Evolutionary conservation across 2,113 vertebrate genomes (phyloP), one percentile per base, ranked within the genome.

Genomic region (Rattus rattus): DNA sequence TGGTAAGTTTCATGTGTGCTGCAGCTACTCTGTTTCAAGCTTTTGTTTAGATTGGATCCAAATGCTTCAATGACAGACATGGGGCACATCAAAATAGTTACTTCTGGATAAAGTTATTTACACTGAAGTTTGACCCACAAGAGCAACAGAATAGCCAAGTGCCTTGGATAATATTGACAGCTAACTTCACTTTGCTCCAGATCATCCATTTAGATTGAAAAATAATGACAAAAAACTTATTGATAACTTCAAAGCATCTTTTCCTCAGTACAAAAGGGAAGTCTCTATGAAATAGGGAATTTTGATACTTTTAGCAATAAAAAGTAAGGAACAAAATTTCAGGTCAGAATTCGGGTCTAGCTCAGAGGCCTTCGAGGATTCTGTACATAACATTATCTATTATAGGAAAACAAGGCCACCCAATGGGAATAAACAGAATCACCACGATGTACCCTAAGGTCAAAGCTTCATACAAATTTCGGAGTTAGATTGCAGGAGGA

Each of bases 41-140:
- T 84, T 93, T 17, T 96, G 79, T 95, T 98, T 96, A 97, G 93
- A 98, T 97, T 97, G 95, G 93, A 97, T 97, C 97, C 96, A 98
- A 98, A 98, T 98, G 97, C 94, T 97, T 94, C 96, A 95, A 88
- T 96, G 95, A 94, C 93, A 97, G 92, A 96, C 49, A 26, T 94
- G 85, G 91, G 83, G n/a, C 94, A 95, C 95, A 95, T 97, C 67
- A 92, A 97, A 98, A 97, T 95, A 97, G 87, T 96, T 94, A 93
- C 94, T 97, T 93, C 94, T 96, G 94, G 92, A 95, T 97, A 96
- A 97, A 95, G 95, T 97, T 96, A 97, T 97, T 97, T 96, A 96
- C 91, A 96, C 79, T 97, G 95, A 97, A 95, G 94, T 95, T 92
- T 97, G 95, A 98, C 96, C 95, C 95, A 94, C 72, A 95, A 94